These are phyloP conservation scores for Myrmecophaga tridactyla DNA, from an alignment of 2,113 vertebrate species.

Conservation along the genomic window DNA sequence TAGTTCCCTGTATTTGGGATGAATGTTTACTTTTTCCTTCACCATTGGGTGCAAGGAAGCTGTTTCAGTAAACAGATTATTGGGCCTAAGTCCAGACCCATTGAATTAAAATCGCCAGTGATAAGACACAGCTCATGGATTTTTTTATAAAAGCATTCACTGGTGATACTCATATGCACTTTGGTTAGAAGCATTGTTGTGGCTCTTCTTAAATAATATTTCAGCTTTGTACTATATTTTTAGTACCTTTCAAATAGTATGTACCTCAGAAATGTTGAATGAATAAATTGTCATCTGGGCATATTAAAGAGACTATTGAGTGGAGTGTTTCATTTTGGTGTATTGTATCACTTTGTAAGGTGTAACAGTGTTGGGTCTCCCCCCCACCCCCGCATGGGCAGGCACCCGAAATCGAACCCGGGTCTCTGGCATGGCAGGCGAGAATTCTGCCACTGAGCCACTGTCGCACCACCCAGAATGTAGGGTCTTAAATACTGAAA, in stretches of 20 bases:
- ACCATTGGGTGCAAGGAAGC: neutral
- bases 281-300: neutral
- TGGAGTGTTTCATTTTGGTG: constrained; percentile 32
- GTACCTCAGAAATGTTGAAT: constrained; percentile 8
- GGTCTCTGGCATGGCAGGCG: too few relatives aligned
- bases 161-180: neutral
- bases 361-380: too few relatives aligned
- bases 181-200: constrained; percentile 7
- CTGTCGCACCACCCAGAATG: too few relatives aligned
- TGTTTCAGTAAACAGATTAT: neutral
- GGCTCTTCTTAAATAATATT: neutral
- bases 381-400: too few relatives aligned
- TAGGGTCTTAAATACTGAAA: constrained; percentile 21
- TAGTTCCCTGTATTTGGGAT: neutral
- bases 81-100: neutral
- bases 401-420: too few relatives aligned
- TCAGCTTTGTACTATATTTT: neutral
- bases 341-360: constrained; percentile 12
- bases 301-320: constrained; percentile 27
- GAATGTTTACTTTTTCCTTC: constrained; percentile 11
- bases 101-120: constrained; percentile 13
- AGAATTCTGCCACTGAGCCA: too few relatives aligned
- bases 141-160: neutral
- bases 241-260: neutral
- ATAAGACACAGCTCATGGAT: neutral